Evolutionary conservation across 64 coral and sea anemone genomes (phyloP).

Genomic region (Astreopora myriophthalma): DNA sequence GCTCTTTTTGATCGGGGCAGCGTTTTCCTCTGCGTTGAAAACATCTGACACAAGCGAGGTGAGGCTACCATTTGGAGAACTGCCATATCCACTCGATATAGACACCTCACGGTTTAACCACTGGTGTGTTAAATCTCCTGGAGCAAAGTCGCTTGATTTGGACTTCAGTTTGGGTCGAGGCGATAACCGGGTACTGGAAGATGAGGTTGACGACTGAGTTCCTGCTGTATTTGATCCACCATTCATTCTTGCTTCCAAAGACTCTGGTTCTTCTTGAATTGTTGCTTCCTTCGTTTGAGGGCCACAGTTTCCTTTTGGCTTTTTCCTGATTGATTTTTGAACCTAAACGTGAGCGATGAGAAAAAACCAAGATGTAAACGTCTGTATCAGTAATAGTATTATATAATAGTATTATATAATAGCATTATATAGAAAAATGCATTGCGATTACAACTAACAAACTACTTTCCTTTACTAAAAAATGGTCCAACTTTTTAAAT

Average conservation of each 20-base stretch:
- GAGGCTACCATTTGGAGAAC: neutral
- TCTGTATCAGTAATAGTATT: neutral
- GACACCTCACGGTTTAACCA: neutral
- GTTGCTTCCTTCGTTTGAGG: neutral
- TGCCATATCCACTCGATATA: slow-evolving; percentile 25
- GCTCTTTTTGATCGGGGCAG: neutral
- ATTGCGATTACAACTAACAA: too few species aligned
- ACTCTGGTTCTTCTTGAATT: neutral
- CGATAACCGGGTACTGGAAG: neutral
- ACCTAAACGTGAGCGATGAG: neutral
- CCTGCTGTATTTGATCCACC: neutral
- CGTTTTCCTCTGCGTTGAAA: neutral
- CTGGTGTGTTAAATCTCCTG: neutral
- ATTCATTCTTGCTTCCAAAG: neutral
- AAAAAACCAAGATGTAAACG: neutral
- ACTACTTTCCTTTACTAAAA: too few species aligned
- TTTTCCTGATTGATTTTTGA: neutral
- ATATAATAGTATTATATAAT: neutral
- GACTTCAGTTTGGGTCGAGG: neutral
- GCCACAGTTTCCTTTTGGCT: neutral
- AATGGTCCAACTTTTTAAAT: too few species aligned
- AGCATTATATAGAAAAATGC: neutral
- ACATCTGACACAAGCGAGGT: slow-evolving; percentile 4
- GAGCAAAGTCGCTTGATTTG: neutral
- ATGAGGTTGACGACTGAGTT: neutral